phyloP scores from a whole-genome alignment of 2,797 vertebrate species.

The Hephaestus fuliginosus region DNA sequence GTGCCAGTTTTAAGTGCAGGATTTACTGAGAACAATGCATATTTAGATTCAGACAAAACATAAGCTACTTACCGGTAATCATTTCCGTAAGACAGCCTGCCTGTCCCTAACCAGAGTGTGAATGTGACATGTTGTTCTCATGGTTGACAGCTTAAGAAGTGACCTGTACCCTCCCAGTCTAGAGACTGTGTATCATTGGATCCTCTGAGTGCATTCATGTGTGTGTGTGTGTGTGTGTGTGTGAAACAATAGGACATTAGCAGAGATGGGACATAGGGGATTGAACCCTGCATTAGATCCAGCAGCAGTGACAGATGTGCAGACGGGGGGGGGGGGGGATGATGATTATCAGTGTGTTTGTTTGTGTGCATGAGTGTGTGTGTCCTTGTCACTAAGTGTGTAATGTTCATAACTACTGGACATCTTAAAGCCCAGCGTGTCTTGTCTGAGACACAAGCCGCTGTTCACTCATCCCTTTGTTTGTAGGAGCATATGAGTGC shows the following conservation, averaged over 20 bases:
- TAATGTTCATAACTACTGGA: conserved; percentile 17
- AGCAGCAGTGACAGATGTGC: conserved; percentile 74
- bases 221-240: conserved; percentile 25
- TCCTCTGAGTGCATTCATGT: conserved; percentile 29
- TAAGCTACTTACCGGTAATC: conserved; percentile 41
- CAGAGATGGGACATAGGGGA: conserved; percentile 51
- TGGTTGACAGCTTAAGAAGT: conserved; percentile 48
- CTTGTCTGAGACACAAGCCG: conserved; percentile 10
- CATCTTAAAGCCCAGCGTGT: conserved; percentile 6
- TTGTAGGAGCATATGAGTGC: conserved; percentile 23
- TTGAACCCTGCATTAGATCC: conserved; percentile 62
- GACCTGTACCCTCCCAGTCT: conserved; percentile 52
- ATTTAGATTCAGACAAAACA: conserved; percentile 42
- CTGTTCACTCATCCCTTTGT: background rate
- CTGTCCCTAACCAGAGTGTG: conserved; percentile 23
- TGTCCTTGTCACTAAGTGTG: background rate
- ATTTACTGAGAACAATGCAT: conserved; percentile 42
- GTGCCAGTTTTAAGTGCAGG: conserved; percentile 1
- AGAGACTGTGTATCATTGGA: conserved; percentile 38
- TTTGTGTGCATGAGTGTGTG: background rate
- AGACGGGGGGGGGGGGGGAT: conserved; percentile 27
- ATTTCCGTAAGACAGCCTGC: conserved; percentile 12
- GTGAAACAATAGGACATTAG: conserved; percentile 51
- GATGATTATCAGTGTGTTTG: conserved; percentile 45
- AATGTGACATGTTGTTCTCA: conserved; percentile 40